Evolutionary conservation across 2,888 invertebrate genomes (phyloP), one percentile per base, ranked within the genome.

Genomic region (Synergus japonicus): DNA sequence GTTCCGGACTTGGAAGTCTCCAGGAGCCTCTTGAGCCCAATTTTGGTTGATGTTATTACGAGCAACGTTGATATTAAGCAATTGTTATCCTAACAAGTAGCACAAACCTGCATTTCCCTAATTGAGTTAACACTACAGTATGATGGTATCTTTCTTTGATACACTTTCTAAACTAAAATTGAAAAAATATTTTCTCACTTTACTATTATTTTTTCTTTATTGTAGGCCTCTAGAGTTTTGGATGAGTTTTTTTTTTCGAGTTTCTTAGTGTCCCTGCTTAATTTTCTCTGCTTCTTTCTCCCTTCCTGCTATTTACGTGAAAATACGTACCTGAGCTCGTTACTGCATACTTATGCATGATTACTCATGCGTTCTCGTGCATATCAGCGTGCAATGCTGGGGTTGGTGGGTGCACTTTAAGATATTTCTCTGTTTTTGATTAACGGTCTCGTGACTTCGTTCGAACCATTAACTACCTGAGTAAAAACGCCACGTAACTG

Each of bases 381-480:
- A 65, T 43, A 64, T 41, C 41, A 64, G 15, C 37, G n/a, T n/a
- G n/a, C 43, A 65, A 65, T 63, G 8, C 43, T 65, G 41, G 65
- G 65, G 65, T 65, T 65, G 41, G 8, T 43, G 37, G 65, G 37
- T 65, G 41, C 65, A 37, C 65, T 65, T 9, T 65, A 65, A 65
- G 10, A 43, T 65, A 65, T 41, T 65, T 65, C 65, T 41, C 43
- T 8, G 41, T 41, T 65, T 65, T 65, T 65, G 65, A 65, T 43
- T 65, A 65, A 65, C 65, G 43, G 65, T 43, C 65, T 65, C 65
- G 65, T 65, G 65, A 65, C 65, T 65, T 65, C 15, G 9, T 13
- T 7, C 41, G 37, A 65, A 41, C 41, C 43, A 43, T n/a, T 65
- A 65, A 43, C 41, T 18, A 65, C 4, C 43, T 13, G 15, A 8